These are phyloP conservation scores for Ceratotherium simum DNA, from an alignment of 2,113 vertebrate genomes.

Conservation along the genomic window DNA sequence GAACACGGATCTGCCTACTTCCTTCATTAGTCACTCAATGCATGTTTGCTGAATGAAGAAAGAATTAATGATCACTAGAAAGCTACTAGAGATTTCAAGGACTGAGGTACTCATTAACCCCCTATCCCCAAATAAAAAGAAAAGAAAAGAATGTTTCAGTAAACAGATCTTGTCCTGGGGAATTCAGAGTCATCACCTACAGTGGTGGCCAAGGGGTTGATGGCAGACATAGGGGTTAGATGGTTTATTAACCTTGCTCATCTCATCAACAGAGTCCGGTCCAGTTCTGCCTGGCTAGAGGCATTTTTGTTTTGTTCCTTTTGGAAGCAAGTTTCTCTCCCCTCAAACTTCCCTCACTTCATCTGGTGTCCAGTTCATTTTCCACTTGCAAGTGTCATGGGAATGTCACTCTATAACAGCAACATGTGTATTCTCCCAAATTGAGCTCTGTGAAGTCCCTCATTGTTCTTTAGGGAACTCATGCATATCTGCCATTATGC, in stretches of 20 bases:
- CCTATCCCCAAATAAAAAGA: not conserved
- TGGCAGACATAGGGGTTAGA: not conserved
- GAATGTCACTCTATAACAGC: slow-evolving; percentile 42
- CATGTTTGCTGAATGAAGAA: not conserved
- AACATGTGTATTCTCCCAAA: slow-evolving; percentile 14
- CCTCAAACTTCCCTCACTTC: not conserved
- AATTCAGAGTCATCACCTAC: not conserved
- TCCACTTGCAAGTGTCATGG: slow-evolving; percentile 13
- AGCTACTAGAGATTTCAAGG: not conserved
- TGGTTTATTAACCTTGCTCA: not conserved
- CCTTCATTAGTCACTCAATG: not conserved
- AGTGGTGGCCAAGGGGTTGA: not conserved
- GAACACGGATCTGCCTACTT: not conserved
- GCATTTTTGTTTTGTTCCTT: not conserved
- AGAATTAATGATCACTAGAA: slow-evolving; percentile 1
- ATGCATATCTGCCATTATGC: slow-evolving; percentile 48
- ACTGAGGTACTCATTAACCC: not conserved
- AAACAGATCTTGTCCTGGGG: not conserved
- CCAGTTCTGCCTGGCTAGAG: not conserved
- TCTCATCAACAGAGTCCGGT: not conserved
- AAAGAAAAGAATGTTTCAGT: not conserved
- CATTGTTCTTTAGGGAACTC: slow-evolving; percentile 61
- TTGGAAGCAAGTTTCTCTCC: slow-evolving; percentile 40
- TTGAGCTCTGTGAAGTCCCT: slow-evolving; percentile 49
- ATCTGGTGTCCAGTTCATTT: slow-evolving; percentile 13